These are phyloP conservation scores for Muscina levida DNA, from an alignment of 2,888 invertebrate genomes.

Conservation along the genomic window DNA sequence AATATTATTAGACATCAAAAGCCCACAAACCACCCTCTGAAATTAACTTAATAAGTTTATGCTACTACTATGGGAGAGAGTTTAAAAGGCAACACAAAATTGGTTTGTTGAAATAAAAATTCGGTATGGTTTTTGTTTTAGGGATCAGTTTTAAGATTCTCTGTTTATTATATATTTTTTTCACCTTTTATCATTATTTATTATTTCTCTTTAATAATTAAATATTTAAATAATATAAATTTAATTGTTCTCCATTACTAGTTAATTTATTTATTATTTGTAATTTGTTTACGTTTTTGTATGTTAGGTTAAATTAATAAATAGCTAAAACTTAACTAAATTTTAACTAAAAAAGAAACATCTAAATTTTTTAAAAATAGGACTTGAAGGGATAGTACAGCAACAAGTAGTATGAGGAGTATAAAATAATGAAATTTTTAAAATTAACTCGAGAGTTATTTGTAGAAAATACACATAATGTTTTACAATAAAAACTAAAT, in stretches of 20 bases:
- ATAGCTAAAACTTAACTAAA: slow-evolving; percentile 26
- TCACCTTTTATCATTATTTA: no score
- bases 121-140: slow-evolving; percentile 42
- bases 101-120: slow-evolving; percentile 50
- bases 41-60: no score
- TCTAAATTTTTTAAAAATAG: background rate
- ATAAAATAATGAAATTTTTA: no score
- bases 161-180: slow-evolving; percentile 58
- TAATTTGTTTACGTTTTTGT: background rate
- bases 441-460: background rate
- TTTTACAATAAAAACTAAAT: no score
- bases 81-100: no score
- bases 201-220: slow-evolving; percentile 43
- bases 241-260: slow-evolving; percentile 44
- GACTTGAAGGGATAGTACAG: background rate
- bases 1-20: no score
- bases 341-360: background rate
- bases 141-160: slow-evolving; percentile 62
- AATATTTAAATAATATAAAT: slow-evolving; percentile 53
- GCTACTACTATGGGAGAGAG: no score
- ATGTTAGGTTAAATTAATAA: slow-evolving; percentile 23
- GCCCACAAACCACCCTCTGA: no score
- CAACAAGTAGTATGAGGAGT: background rate
- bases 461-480: no score
- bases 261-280: slow-evolving; percentile 32